Base-by-base conservation (phyloP, 2,113 vertebrate genomes). In the Peucedramus taeniatus region DNA sequence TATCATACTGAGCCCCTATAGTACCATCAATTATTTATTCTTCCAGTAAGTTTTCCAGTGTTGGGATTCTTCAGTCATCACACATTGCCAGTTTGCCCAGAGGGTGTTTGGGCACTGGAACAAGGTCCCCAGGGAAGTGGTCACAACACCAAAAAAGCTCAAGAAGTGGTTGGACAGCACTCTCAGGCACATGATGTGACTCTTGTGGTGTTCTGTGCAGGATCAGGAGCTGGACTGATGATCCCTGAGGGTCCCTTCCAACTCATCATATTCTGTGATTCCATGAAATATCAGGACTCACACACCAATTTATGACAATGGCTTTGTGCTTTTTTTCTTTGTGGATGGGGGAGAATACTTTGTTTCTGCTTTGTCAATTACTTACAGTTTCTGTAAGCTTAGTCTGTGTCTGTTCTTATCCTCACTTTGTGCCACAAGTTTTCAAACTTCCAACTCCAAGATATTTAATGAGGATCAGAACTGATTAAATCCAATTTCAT, bases 341-440 rank as follows among this genome's bases (percentile, higher is more conserved):
- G 30, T 75, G 15, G 7, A 33, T 0, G 1, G 14, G 22, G 26
- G 12, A 60, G 15, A 91, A 65, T 16, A 21, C 1, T 57, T 59
- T 7, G 2, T 26, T 87, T 84, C 40, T 81, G 7, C 26, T 89
- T 68, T 49, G 28, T 20, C n/a, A 39, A 8, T 72, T 56, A 30
- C 14, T 64, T 77, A 21, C 1, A n/a, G 40, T 44, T 57, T 23
- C 20, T 64, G 4, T 35, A 77, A 64, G 6, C 6, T 89, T 39
- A 50, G 40, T 3, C 6, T 45, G 8, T 30, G 15, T 53, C 33
- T 15, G 4, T 59, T 77, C 15, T 83, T 72, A 64, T 20, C 30
- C 33, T 88, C 26, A 28, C 5, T 78, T 80, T 49, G 13, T 66
- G 28, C 17, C 76, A 23, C 16, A 76, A 45, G 15, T 45, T 72